Percentiles rank a stretch among this genome's conserved stretches.
Evolutionary conservation across 2,797 vertebrate species (phyloP).

Genomic region (Helostoma temminkii): DNA sequence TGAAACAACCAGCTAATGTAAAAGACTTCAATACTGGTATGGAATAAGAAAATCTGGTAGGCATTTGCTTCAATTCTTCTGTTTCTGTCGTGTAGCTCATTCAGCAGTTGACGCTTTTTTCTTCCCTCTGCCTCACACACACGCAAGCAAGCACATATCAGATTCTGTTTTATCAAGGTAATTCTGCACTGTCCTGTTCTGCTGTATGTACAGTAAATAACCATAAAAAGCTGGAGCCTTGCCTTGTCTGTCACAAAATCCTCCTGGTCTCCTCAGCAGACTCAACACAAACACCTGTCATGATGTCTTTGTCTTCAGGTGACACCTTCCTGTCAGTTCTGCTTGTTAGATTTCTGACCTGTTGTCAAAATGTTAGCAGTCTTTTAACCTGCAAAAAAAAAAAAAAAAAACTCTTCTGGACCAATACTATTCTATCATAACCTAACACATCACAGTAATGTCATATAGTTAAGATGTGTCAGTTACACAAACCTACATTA

Average conservation of each 20-base stretch:
- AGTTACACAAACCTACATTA: too few relatives aligned
- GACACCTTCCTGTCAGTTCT: not conserved
- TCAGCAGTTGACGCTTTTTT: not conserved
- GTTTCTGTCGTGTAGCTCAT: not conserved
- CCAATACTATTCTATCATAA: not conserved
- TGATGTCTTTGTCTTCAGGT: not conserved
- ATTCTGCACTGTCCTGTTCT: too few relatives aligned
- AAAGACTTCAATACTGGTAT: not conserved
- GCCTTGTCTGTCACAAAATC: not conserved
- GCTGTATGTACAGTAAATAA: not conserved
- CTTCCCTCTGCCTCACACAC: not conserved
- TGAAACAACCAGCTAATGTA: slow-evolving; percentile 6
- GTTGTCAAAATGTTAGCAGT: too few relatives aligned
- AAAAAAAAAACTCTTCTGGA: not conserved
- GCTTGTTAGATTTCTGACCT: too few relatives aligned
- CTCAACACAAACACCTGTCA: slow-evolving; percentile 2
- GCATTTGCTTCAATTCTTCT: not conserved
- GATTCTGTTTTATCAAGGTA: too few relatives aligned
- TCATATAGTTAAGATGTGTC: not conserved
- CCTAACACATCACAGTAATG: not conserved
- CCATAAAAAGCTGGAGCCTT: not conserved
- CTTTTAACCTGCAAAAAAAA: not conserved
- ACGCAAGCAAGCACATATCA: not conserved
- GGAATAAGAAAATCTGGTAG: not conserved
- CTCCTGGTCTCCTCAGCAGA: not conserved